These are phyloP conservation scores for Deladenus siricidicola DNA, from an alignment of 2,888 invertebrate genomes.

Conservation along the genomic window DNA sequence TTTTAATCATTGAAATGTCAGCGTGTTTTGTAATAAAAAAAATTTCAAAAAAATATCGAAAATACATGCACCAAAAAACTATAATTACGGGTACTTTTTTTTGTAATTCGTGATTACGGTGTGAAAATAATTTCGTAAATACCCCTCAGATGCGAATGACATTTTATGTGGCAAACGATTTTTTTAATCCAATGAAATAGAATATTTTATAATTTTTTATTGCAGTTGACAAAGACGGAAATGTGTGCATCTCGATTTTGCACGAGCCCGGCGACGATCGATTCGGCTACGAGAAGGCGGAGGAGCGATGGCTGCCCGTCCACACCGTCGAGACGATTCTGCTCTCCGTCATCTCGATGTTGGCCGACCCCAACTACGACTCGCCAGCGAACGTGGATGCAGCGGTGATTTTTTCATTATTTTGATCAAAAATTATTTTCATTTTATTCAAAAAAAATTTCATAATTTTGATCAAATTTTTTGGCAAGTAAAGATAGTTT, in stretches of 20 bases:
- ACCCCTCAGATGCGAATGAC: too few species aligned
- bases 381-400: conserved; percentile 99
- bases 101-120: too few species aligned
- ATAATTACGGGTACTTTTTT: too few species aligned
- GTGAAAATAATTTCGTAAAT: too few species aligned
- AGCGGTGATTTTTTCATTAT: conserved; percentile 67
- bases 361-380: conserved; percentile 97
- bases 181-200: not conserved
- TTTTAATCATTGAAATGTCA: too few species aligned
- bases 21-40: too few species aligned
- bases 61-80: too few species aligned
- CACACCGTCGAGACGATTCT: conserved; percentile 86
- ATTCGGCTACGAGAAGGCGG: conserved; percentile 87
- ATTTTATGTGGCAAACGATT: too few species aligned
- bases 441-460: too few species aligned
- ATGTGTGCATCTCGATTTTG: conserved; percentile 96
- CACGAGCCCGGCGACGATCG: conserved; percentile 98
- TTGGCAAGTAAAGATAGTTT: too few species aligned
- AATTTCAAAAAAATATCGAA: too few species aligned
- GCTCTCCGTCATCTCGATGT: conserved; percentile 89
- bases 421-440: not conserved
- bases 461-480: too few species aligned
- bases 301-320: conserved; percentile 91
- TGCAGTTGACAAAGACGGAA: conserved; percentile 85
- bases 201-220: not conserved